Base-by-base conservation (phyloP, 2,888 invertebrate genomes). In the Aromia moschata region DNA sequence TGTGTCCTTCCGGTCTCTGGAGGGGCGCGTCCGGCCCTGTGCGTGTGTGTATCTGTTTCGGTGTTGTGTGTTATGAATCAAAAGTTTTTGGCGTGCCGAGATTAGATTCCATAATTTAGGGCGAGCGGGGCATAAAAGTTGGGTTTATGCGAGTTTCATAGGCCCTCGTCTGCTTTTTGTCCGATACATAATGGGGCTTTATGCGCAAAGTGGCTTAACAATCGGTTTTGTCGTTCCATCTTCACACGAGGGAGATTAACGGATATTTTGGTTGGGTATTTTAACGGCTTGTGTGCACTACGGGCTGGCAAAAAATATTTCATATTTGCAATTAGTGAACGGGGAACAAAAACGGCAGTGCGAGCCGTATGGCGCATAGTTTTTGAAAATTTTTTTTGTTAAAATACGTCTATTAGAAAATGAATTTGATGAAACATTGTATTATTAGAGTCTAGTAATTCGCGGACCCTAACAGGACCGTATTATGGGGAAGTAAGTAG, bases 61-160 rank as follows among this genome's bases (percentile, higher is more conserved):
- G 10, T 15, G 20, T 16, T 9, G 37, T 49, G 10, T 15, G 20
- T 16, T 9, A 49, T 49, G 47, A 49, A 49, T 49, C 47, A 49
- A 37, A 49, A 37, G 18, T 37, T 49, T 36, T 49, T 36, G 37
- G 14, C 37, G 17, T 37, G 47, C 12, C n/a, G 11, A 37, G 47
- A 37, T 37, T 49, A 31, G 45, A 45, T 45, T 25, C 16, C 25
- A 31, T 45, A 45, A 45, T 45, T 45, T 45, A 45, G 45, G 14
- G 14, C 31, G 15, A 11, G n/a, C n/a, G 47, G 4, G 10, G 15
- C 11, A 49, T 47, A 45, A 31, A 31, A 31, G 30, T 45, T 45
- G 15, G 16, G 12, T 45, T 45, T 14, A 45, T 20, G 20, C 16
- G n/a, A 20, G 18, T 20, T 49, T 36, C 17, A 33, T 37, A 1